Base-by-base conservation (phyloP, 1,140 invertebrate species). In the Apocrypta bakeri region DNA sequence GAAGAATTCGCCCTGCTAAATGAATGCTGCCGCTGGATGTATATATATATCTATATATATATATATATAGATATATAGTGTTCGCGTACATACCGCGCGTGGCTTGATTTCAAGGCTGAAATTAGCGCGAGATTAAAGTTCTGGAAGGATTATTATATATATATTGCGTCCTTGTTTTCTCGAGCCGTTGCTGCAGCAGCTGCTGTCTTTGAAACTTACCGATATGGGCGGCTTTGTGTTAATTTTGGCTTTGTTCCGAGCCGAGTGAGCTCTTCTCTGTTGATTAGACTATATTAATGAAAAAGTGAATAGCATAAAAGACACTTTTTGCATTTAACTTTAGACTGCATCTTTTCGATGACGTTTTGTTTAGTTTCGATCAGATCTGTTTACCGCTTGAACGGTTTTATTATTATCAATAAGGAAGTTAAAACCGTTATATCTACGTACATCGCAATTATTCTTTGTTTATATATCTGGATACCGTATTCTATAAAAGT, bases 1-100 rank as follows among this genome's bases (percentile, higher is more conserved):
- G 83, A 86, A 72, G 84, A 86, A 87, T 88, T 86, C 82, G 84
- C 83, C 78, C 63, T 56, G 66, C 48, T 21, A 17, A 56, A 31
- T 12, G 72, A 74, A 48, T 48, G 72, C 33, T 9, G 33, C 33
- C 33, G 29, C 29, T 24, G 66, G 24, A 37, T 4, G 9, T 37
- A 37, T 37, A 37, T 37, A 37, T 37, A 4, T 37, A 37, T 37
- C 2, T 37, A 37, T 37, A 37, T 37, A 37, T 37, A 9, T 37
- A 9, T 37, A 21, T n/a, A 56, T 56, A 56, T 7, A 17, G 1
- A 56, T 48, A 2, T 48, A 48, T n/a, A 17, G 17, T 21, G 21
- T 56, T 56, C 48, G 48, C 14, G 48, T 56, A 56, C 48, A 56
- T 56, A 56, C 48, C n/a, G 12, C 27, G 1, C 25, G 27, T 27